Percentiles rank a stretch among this genome's conserved stretches.
Evolutionary conservation across 1,140 invertebrate genomes (phyloP).

Genomic region (Drosophila dunni): DNA sequence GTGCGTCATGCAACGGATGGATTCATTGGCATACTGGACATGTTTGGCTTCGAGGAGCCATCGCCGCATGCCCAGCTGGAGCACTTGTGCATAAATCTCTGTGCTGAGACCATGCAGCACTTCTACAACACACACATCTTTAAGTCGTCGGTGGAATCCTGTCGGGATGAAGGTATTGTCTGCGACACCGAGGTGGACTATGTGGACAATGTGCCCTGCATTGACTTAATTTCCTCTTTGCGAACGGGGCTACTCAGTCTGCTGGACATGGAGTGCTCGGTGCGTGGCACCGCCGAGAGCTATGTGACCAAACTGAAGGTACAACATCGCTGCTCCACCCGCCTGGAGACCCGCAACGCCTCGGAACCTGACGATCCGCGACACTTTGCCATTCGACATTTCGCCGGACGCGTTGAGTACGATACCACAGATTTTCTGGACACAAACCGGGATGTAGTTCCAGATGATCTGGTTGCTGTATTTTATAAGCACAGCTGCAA

Average conservation of each 20-base stretch:
- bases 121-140: slow-evolving; percentile 99
- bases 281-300: slow-evolving; percentile 93
- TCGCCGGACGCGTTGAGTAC: slow-evolving; percentile 94
- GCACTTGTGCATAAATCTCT: slow-evolving; percentile 97
- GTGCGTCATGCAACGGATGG: slow-evolving; percentile 97
- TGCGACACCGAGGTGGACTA: slow-evolving; percentile 96
- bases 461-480: slow-evolving; percentile 95
- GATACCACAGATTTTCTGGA: slow-evolving; percentile 95
- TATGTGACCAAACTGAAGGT: slow-evolving; percentile 94
- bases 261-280: slow-evolving; percentile 96
- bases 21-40: slow-evolving; percentile 97
- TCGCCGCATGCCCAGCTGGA: slow-evolving; percentile 94
- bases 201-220: slow-evolving; percentile 97
- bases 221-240: slow-evolving; percentile 97
- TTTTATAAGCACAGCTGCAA: slow-evolving; percentile 97
- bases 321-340: slow-evolving; percentile 92
- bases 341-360: slow-evolving; percentile 85
- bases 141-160: slow-evolving; percentile 96
- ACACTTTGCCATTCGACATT: slow-evolving; percentile 96
- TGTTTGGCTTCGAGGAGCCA: slow-evolving; percentile 98
- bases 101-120: slow-evolving; percentile 98
- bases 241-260: slow-evolving; percentile 95
- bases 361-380: slow-evolving; percentile 89
- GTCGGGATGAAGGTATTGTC: slow-evolving; percentile 96
- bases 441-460: slow-evolving; percentile 95